Evolutionary conservation across 1,140 invertebrate genomes (phyloP), one percentile per base, ranked within the genome.

Genomic region (Contarinia nasturtii): DNA sequence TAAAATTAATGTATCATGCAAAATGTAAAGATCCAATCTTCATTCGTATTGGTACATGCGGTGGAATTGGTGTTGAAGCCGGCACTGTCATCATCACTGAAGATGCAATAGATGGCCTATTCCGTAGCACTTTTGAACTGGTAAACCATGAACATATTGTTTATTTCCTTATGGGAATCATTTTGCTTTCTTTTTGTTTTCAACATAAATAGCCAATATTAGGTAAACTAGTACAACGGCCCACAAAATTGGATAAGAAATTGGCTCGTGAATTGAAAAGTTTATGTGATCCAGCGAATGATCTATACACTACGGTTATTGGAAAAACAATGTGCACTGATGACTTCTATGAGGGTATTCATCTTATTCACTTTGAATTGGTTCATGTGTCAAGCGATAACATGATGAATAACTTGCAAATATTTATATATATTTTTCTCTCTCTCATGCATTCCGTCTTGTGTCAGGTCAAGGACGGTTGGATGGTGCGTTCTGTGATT

Each of bases 401-500:
- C n/a, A n/a, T n/a, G n/a, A n/a, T n/a, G n/a, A n/a, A n/a, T n/a
- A n/a, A n/a, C n/a, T n/a, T n/a, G n/a, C n/a, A n/a, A n/a, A n/a
- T n/a, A n/a, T n/a, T n/a, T n/a, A n/a, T n/a, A n/a, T n/a, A n/a
- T n/a, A n/a, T n/a, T n/a, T n/a, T n/a, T n/a, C n/a, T n/a, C n/a
- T n/a, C n/a, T n/a, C n/a, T n/a, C n/a, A n/a, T n/a, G n/a, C n/a
- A n/a, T n/a, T n/a, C n/a, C n/a, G n/a, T n/a, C n/a, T 44, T 20
- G 18, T 56, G 52, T 18, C 44, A 78, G 76, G 81, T 8, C 90
- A 96, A 68, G 93, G 84, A 2, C 75, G 95, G 48, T 64, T 96
- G 48, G 94, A 98, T 63, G 95, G 95, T 1, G 91, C 92, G 5
- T 96, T 98, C 67, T 98, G 93, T 64, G 88, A 95, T 48, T 96